These are phyloP conservation scores for Argyrosomus japonicus DNA, from an alignment of 2,113 vertebrate species.

Conservation along the genomic window DNA sequence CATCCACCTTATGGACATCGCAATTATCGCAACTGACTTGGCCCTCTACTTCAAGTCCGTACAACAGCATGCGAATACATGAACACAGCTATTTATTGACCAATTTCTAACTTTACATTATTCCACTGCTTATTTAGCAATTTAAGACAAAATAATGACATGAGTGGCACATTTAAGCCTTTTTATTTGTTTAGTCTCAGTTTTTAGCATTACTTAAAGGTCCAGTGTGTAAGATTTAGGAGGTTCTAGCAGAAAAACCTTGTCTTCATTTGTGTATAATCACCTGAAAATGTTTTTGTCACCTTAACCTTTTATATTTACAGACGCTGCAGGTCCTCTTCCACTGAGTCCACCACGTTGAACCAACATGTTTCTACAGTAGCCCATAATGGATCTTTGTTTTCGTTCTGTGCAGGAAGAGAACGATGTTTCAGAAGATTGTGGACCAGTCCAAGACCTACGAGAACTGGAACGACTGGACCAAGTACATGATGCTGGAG, in stretches of 20 bases:
- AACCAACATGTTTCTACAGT: no score
- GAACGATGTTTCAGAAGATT: conserved; percentile 88
- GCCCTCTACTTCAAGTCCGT: conserved; percentile 88
- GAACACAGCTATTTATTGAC: background rate
- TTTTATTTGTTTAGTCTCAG: background rate
- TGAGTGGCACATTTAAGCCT: background rate
- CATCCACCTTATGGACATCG: conserved; percentile 87
- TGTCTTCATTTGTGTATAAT: no score
- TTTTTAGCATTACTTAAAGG: background rate
- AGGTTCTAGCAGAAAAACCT: no score
- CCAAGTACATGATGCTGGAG: conserved; percentile 87
- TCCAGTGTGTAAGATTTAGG: no score
- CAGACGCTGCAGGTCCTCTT: no score
- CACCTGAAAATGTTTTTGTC: no score
- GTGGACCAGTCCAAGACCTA: conserved; percentile 88
- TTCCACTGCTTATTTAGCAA: background rate
- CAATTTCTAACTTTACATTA: background rate
- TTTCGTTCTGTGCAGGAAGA: conserved; percentile 76
- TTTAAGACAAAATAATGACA: background rate
- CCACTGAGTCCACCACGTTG: no score
- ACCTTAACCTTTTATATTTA: no score
- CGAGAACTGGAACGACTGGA: conserved; percentile 83
- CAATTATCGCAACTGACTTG: conserved; percentile 87
- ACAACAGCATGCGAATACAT: background rate
- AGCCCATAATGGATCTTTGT: no score